Evolutionary conservation across 2,888 invertebrate species (phyloP).

Genomic region (Tupiocoris notatus): DNA sequence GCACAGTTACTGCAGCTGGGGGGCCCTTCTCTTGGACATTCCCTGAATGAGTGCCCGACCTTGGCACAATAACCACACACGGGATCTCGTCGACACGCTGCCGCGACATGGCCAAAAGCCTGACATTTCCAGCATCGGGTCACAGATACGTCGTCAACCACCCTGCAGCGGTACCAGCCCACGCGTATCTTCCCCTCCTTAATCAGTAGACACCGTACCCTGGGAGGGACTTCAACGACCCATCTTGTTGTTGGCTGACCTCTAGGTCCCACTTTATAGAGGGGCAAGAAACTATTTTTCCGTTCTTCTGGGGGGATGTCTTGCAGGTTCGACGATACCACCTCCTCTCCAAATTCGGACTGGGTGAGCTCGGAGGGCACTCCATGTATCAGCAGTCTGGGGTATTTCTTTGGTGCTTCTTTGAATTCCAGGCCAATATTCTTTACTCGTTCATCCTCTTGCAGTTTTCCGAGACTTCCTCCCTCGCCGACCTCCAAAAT

Average conservation of each 20-base stretch:
- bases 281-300: not conserved
- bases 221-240: constrained; percentile 1
- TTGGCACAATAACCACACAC: too few relatives aligned
- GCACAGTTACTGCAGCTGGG: too few relatives aligned
- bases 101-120: too few relatives aligned
- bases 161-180: too few relatives aligned
- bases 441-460: not conserved
- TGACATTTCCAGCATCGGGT: not conserved
- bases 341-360: not conserved
- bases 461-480: too few relatives aligned
- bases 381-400: not conserved
- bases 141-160: not conserved
- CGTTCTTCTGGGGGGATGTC: not conserved
- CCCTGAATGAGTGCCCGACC: too few relatives aligned
- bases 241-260: not conserved
- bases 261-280: constrained; percentile 1
- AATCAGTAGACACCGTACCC: not conserved
- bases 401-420: not conserved
- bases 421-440: not conserved
- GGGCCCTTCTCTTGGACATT: too few relatives aligned
- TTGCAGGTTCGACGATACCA: not conserved
- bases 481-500: too few relatives aligned
- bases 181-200: too few relatives aligned
- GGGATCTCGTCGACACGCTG: too few relatives aligned
- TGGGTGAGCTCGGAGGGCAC: not conserved